Conservation (phyloP, 2,888 invertebrate species). For the Rhagonycha lutea region DNA sequence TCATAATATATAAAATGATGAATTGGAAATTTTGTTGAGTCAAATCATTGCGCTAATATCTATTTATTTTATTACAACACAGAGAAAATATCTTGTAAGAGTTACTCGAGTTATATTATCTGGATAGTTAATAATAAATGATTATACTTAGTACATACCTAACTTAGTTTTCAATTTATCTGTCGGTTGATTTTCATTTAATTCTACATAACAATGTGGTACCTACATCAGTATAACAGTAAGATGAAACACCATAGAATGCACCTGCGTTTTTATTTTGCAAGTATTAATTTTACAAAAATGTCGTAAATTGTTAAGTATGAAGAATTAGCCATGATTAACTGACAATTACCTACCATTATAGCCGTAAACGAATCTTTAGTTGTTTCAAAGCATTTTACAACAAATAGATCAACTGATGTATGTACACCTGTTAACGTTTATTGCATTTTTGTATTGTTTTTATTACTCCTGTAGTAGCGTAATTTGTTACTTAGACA, state of each 20-base stretch:
- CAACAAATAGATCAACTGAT: conserved; percentile 45
- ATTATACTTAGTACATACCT: background rate
- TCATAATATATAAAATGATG: conserved; percentile 24
- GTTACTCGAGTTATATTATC: background rate
- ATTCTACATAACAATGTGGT: conserved; percentile 28
- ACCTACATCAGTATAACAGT: conserved; percentile 34
- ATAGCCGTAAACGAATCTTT: conserved; percentile 44
- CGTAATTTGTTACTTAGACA: background rate
- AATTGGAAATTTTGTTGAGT: conserved; percentile 42
- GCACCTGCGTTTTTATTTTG: conserved; percentile 43
- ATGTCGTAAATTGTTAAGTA: conserved; percentile 50
- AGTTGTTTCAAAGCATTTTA: conserved; percentile 44
- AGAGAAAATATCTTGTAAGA: background rate
- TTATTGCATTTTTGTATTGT: conserved; percentile 19
- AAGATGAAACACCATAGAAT: conserved; percentile 30
- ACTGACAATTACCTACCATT: conserved; percentile 50
- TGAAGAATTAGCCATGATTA: conserved; percentile 46
- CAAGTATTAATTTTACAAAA: conserved; percentile 48
- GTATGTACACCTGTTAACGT: conserved; percentile 33
- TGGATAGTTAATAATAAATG: no score
- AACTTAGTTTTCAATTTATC: conserved; percentile 4
- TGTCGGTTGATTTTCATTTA: background rate
- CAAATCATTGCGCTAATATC: conserved; percentile 31
- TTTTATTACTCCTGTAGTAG: conserved; percentile 4
- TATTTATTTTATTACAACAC: background rate